Base-by-base conservation (phyloP, 2,113 vertebrate genomes). In the Sorex fumeus region DNA sequence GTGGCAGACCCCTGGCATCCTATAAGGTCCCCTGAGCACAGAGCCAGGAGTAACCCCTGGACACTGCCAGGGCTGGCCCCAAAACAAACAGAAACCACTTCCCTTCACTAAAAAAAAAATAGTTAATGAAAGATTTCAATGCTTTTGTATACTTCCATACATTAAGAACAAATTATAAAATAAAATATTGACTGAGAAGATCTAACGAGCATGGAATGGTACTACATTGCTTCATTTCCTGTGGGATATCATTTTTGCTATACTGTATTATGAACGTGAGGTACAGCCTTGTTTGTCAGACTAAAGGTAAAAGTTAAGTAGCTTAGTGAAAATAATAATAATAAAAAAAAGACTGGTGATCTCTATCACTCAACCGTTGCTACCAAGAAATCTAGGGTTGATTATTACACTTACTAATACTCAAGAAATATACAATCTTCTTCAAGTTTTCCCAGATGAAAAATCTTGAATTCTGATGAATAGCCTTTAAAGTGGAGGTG, bases 281-380 rank as follows among this genome's bases (percentile, higher is more conserved):
- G 15, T 83, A 10, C 67, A 45, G 70, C 79, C 95, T 83, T 77
- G 57, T 67, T 85, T 77, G 23, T 64, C 40, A 28, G 66, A 91
- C 28, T 45, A 67, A 83, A 87, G 23, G 60, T 84, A 70, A 28
- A 47, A 69, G 88, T 40, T 93, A 9, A 11, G 50, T 18, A 84
- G 74, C 11, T 69, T 7, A 7, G 10, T 80, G 75, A 74, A 93
- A 9, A 60, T 60, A 60, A 3, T 16, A 16, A 74, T 91, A 9
- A 60, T 60, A 60, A 3, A 5, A 16, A 13, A 60, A 60, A 16
- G 57, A 60, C 57, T 3, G 12, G 21, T 60, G 4, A 9, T 16
- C 47, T 50, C 13, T 13, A 50, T 50, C 13, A 50, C 47, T 12
- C 47, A 50, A 13, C 47, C 13, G 47, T 9, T 50, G 10, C 47